Evolutionary conservation across 1,140 invertebrate species (phyloP).

Genomic region (Drosophila asahinai): DNA sequence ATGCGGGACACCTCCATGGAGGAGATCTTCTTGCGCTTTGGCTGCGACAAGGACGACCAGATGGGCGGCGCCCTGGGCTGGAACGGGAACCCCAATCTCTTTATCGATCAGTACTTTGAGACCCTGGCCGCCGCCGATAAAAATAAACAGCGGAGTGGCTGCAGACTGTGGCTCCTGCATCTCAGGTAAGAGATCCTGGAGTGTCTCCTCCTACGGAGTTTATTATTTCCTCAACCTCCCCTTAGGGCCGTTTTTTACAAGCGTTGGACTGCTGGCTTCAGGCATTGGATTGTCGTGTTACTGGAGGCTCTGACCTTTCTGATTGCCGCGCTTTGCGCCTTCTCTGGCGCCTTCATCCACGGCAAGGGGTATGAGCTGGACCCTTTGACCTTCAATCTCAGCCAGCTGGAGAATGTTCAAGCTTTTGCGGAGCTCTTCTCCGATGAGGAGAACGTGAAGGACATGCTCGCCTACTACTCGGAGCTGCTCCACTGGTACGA

Average conservation of each 20-base stretch:
- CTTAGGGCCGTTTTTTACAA: constrained; percentile 37
- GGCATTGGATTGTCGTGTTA: constrained; percentile 23
- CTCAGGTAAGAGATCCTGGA: neutral
- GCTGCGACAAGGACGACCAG: constrained; percentile 48
- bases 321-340: constrained; percentile 19
- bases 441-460: neutral
- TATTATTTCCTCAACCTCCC: too few relatives aligned
- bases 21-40: constrained; percentile 89
- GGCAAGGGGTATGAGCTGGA: constrained; percentile 44
- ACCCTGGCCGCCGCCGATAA: neutral
- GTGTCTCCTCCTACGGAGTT: too few relatives aligned
- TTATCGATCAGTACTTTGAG: constrained; percentile 38
- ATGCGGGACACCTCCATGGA: constrained; percentile 97
- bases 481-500: constrained; percentile 69
- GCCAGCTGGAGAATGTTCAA: constrained; percentile 12
- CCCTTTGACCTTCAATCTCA: constrained; percentile 51
- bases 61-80: constrained; percentile 8
- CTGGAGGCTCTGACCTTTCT: constrained; percentile 5
- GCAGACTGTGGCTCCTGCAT: neutral
- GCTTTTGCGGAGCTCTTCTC: constrained; percentile 46
- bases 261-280: constrained; percentile 8
- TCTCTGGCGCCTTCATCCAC: constrained; percentile 39
- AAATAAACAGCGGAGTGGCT: neutral
- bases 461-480: constrained; percentile 37
- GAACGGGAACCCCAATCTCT: constrained; percentile 12